Evolutionary conservation across 2,797 vertebrate genomes (phyloP).

Genomic region (Parotocinclus haroldoi): DNA sequence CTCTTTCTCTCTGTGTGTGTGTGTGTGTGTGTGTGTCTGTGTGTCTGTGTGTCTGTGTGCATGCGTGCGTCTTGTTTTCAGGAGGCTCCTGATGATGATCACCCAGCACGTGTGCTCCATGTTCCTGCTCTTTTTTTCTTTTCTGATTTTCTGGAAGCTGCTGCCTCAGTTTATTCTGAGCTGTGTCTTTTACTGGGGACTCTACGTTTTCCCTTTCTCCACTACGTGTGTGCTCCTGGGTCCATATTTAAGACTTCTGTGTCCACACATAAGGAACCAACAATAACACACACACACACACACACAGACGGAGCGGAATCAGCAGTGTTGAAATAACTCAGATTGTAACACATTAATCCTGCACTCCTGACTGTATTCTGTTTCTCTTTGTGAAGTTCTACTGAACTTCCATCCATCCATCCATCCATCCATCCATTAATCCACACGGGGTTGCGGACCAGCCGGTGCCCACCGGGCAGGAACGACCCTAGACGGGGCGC

Average conservation of each 20-base stretch:
- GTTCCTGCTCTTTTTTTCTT: slow-evolving; percentile 63
- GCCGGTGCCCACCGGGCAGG: too few relatives aligned
- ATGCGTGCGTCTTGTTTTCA: slow-evolving; percentile 46
- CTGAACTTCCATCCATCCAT: too few relatives aligned
- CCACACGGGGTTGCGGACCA: too few relatives aligned
- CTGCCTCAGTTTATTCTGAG: slow-evolving; percentile 92
- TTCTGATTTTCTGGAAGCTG: slow-evolving; percentile 56
- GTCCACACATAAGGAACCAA: background rate
- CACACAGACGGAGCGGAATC: background rate
- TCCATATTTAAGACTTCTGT: background rate
- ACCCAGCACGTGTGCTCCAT: slow-evolving; percentile 87
- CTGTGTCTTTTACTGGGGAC: slow-evolving; percentile 91
- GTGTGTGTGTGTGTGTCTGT: too few relatives aligned
- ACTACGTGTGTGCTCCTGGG: background rate
- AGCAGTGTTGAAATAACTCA: too few relatives aligned
- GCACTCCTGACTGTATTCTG: too few relatives aligned
- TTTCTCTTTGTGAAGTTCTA: too few relatives aligned
- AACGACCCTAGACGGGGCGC: too few relatives aligned
- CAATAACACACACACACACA: background rate
- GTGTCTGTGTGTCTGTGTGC: too few relatives aligned
- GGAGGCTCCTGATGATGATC: slow-evolving; percentile 80
- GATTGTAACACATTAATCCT: too few relatives aligned
- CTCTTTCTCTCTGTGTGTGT: background rate
- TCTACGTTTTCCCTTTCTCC: slow-evolving; percentile 85
- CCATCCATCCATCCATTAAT: too few relatives aligned